Conservation (phyloP, 2,888 invertebrate genomes). For the Cantharis nigra region DNA sequence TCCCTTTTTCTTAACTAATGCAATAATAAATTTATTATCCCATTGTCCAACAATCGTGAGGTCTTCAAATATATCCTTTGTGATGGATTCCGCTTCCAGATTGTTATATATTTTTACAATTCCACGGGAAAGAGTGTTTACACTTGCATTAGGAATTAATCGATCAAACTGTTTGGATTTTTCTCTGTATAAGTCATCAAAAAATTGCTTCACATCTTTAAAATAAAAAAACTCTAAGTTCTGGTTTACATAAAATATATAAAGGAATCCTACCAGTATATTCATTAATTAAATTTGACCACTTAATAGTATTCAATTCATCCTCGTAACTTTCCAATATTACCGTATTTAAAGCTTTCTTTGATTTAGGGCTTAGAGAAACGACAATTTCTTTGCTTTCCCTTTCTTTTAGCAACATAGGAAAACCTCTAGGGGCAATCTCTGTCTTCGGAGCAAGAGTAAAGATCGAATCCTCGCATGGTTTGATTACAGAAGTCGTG, state of each 20-base stretch:
- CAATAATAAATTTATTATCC: constrained; percentile 74
- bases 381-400: constrained; percentile 43
- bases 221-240: constrained; percentile 1
- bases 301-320: constrained; percentile 50
- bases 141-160: constrained; percentile 39
- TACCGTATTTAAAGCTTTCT: constrained; percentile 45
- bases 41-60: constrained; percentile 69
- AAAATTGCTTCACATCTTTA: constrained; percentile 48
- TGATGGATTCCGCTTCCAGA: constrained; percentile 47
- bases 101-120: constrained; percentile 11
- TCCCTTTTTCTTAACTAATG: constrained; percentile 54
- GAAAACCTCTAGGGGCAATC: constrained; percentile 66
- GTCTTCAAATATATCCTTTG: constrained; percentile 56
- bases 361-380: constrained; percentile 46
- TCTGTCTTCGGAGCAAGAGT: constrained; percentile 55
- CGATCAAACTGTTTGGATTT: constrained; percentile 44
- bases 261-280: constrained; percentile 37
- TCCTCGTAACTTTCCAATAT: constrained; percentile 47
- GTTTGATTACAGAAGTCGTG: constrained; percentile 40
- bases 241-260: not conserved
- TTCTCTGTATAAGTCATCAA: constrained; percentile 47
- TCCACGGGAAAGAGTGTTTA: not conserved
- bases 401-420: constrained; percentile 58
- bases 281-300: constrained; percentile 47
- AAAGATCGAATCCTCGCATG: constrained; percentile 44